Evolutionary conservation across 1,140 invertebrate species (phyloP), one percentile per base, ranked within the genome.

Genomic region (Nymphalis io): DNA sequence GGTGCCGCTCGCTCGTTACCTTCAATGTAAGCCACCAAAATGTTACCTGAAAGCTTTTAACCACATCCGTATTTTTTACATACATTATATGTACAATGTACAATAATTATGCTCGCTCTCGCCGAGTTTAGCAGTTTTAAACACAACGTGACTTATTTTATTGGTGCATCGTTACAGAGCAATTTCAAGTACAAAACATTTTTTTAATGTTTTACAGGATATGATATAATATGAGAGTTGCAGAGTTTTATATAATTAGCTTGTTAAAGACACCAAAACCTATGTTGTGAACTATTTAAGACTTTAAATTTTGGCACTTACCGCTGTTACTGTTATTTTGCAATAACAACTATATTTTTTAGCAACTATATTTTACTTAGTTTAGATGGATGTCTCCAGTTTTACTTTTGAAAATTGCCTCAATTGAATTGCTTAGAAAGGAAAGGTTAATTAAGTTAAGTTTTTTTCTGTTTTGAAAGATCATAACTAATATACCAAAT

Each of bases 1-100:
- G 39, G 12, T 16, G 40, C n/a, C 42, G n/a, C 55, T 39, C 40
- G 21, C 42, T 44, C 11, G 23, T 44, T 38, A 13, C 21, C 16
- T 23, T 40, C 44, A 40, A 60, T 68, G 58, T 58, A 40, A 39
- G 18, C 44, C 46, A 18, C 55, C 46, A 33, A 39, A 60, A 60
- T 48, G 44, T 59, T 53, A 38, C 44, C 33, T 53, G 44, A 60
- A 68, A 68, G 65, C 65, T 68, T 68, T 68, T 68, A 68, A 63
- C 20, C 57, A 46, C 15, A 39, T 59, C 20, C 16, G 58, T 51
- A 53, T 51, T 39, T 53, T 16, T 58, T 39, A 44, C 60, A 33
- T 33, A 44, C 42, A n/a, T n/a, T n/a, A 15, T 63, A 18, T 67
- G 51, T 60, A 40, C 51, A 27, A 55, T 46, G n/a, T 33, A 42